Evolutionary conservation across 2,113 vertebrate species (phyloP).

Genomic region (Bufo gargarizans): DNA sequence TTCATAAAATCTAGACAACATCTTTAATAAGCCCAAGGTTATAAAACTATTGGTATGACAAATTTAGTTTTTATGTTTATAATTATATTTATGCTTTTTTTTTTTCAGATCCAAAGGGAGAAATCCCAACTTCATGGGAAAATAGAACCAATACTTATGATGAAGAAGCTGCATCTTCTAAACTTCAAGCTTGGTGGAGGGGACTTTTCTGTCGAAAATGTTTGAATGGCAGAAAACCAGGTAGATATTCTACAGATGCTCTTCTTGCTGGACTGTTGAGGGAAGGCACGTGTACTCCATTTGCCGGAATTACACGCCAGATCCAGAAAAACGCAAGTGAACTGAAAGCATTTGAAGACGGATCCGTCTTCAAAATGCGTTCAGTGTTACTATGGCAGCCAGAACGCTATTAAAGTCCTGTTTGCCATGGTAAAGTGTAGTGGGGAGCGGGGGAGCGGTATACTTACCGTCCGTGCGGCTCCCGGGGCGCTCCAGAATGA

Average conservation of each 20-base stretch:
- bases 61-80: not conserved
- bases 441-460: no score
- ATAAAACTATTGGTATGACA: not conserved
- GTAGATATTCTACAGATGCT: conserved; percentile 56
- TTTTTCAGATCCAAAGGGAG: conserved; percentile 44
- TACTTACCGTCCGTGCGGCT: no score
- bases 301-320: no score
- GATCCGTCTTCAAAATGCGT: no score
- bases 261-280: not conserved
- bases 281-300: no score
- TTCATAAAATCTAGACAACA: no score
- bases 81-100: not conserved
- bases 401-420: no score
- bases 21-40: not conserved
- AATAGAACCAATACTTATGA: conserved; percentile 66
- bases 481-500: no score
- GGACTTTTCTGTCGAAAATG: conserved; percentile 65
- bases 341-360: no score
- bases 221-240: conserved; percentile 70
- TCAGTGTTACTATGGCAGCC: no score
- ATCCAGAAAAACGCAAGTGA: no score
- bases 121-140: conserved; percentile 64
- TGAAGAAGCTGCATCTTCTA: conserved; percentile 70
- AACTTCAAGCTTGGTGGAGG: conserved; percentile 74
- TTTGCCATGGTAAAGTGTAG: no score